Conservation (phyloP, 2,797 vertebrate species). For the Pagetopsis macropterus region DNA sequence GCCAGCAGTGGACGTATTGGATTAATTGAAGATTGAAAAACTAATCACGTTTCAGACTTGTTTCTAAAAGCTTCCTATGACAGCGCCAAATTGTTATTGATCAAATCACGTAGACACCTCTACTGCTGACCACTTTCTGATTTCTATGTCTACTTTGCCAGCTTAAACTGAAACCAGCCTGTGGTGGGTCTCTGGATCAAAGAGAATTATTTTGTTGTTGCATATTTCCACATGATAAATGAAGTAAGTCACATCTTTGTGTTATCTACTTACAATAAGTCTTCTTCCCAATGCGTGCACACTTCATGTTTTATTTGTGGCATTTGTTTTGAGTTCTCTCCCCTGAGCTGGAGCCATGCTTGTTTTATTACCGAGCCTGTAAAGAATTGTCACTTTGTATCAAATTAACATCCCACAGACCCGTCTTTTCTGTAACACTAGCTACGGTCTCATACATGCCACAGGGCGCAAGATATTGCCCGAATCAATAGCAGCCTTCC, state of each 20-base stretch:
- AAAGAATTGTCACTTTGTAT: constrained; percentile 68
- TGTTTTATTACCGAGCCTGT: constrained; percentile 34
- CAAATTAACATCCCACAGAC: constrained; percentile 59
- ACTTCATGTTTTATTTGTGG: constrained; percentile 41
- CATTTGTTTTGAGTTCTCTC: constrained; percentile 25
- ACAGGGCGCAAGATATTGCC: constrained; percentile 39
- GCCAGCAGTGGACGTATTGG: constrained; percentile 45
- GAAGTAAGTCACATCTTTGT: constrained; percentile 33
- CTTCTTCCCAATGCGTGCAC: not conserved
- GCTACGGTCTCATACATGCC: constrained; percentile 55
- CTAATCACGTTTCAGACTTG: constrained; percentile 42
- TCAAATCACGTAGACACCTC: constrained; percentile 35
- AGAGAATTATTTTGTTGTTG: not conserved
- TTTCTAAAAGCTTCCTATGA: constrained; percentile 32
- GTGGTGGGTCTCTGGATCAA: not conserved
- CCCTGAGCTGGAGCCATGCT: constrained; percentile 9
- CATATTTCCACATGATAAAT: constrained; percentile 28
- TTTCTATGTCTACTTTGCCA: constrained; percentile 31
- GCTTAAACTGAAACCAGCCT: constrained; percentile 38
- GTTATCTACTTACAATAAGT: constrained; percentile 24
- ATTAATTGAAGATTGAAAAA: constrained; percentile 59
- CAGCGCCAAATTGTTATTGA: constrained; percentile 50
- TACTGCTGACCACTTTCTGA: constrained; percentile 30
- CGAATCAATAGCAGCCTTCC: constrained; percentile 65
- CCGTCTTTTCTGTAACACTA: constrained; percentile 59